Base-by-base conservation (phyloP, 64 coral and sea anemone genomes). In the Pachyseris speciosa region DNA sequence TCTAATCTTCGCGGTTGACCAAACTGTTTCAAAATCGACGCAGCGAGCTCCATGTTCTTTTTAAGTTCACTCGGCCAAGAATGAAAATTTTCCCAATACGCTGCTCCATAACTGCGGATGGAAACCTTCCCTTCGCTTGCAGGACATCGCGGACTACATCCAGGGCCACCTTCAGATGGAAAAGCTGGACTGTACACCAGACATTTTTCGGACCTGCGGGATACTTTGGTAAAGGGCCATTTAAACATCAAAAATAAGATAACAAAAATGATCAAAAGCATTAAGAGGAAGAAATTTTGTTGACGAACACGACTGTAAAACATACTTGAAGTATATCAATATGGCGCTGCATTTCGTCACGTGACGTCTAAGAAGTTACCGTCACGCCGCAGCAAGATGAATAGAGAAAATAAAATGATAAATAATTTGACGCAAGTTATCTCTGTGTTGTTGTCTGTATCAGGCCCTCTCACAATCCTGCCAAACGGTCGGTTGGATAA, bases 21-120 rank as follows among this genome's bases (percentile, higher is more conserved):
- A 43, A 64, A 92, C 28, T 68, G 59, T 57, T 86, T 92, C 83
- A 92, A 86, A 40, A 92, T 86, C 20, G 90, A 50, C 22, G 45
- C 90, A 67, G 90, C 90, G 7, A 67, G 19, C 9, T 86, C 37
- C 90, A 92, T 92, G 43, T 92, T 92, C 11, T 86, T 57, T 38
- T 65, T 9, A n/a, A 92, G 43, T 8, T 86, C 81, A 29, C 5
- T 47, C n/a, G 90, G 90, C 80, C 80, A 77, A 15, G 2, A 44
- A 26, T 92, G 83, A 42, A 55, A 66, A 25, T 78, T 64, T 10
- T 75, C 74, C 1, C 32, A 27, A 36, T 20, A 92, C 50, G 7
- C 1, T 25, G 50, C 81, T 22, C 0, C 39, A 55, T 65, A 92
- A 40, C n/a, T 0, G 9, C 60, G 72, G 4, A 11, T 45, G 11